Percentiles rank a stretch among this genome's conserved stretches.
Evolutionary conservation across 1,140 invertebrate species (phyloP).

Genomic region (Drosophila mayri): DNA sequence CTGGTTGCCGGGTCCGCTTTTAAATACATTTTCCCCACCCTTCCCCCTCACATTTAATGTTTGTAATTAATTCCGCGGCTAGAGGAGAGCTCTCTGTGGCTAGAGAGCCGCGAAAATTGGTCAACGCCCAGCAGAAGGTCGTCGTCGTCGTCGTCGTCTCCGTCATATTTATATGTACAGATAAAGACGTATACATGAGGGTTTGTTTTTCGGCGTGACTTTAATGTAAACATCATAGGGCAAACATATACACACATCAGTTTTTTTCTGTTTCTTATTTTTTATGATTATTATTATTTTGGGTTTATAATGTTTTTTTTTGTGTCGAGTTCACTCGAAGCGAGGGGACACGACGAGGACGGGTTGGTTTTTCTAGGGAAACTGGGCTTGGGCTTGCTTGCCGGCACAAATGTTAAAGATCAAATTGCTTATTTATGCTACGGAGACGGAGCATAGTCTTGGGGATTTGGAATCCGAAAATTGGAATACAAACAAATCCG

Average conservation of each 20-base stretch:
- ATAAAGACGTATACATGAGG: slow-evolving; percentile 16
- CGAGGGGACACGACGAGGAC: slow-evolving; percentile 2
- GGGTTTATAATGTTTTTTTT: slow-evolving; percentile 17
- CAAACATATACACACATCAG: slow-evolving; percentile 23
- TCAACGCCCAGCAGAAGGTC: slow-evolving; percentile 43
- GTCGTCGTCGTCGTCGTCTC: slow-evolving; percentile 21
- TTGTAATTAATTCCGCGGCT: slow-evolving; percentile 64
- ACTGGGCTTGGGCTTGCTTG: slow-evolving; percentile 28
- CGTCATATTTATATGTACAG: slow-evolving; percentile 29
- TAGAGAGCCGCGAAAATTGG: slow-evolving; percentile 30
- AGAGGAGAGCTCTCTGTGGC: slow-evolving; percentile 17
- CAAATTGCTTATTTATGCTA: slow-evolving; percentile 27
- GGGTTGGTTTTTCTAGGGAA: slow-evolving; percentile 37
- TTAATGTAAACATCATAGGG: slow-evolving; percentile 65
- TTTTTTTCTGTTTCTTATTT: slow-evolving; percentile 21
- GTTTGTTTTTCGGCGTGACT: slow-evolving; percentile 53
- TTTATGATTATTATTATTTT: slow-evolving; percentile 47
- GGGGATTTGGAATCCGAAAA: not conserved
- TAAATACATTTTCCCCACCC: slow-evolving; percentile 21
- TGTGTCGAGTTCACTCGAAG: slow-evolving; percentile 35
- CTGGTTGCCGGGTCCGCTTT: slow-evolving; percentile 14
- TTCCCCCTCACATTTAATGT: slow-evolving; percentile 43
- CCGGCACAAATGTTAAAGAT: slow-evolving; percentile 28
- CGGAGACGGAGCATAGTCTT: not conserved
- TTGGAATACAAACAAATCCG: slow-evolving; percentile 11